These are phyloP conservation scores for Delia radicum DNA, from an alignment of 1,140 invertebrate species.

Conservation along the genomic window DNA sequence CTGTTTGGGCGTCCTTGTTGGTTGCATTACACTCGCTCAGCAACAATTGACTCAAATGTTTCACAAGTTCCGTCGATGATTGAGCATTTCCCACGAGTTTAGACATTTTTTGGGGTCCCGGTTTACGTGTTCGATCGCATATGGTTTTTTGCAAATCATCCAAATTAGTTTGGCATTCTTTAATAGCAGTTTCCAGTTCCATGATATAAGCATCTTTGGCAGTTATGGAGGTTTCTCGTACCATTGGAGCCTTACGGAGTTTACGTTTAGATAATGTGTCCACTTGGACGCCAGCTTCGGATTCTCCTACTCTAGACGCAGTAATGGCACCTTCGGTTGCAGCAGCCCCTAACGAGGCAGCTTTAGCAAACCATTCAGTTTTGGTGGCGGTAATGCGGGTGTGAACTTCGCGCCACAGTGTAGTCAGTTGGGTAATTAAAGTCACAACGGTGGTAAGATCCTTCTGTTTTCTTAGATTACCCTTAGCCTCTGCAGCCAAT, in stretches of 20 bases:
- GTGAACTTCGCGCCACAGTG: constrained; percentile 66
- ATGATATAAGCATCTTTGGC: constrained; percentile 77
- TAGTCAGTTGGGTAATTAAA: constrained; percentile 69
- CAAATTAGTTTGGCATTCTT: constrained; percentile 63
- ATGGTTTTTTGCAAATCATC: constrained; percentile 61
- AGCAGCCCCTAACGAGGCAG: constrained; percentile 33
- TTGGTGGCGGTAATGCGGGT: constrained; percentile 59
- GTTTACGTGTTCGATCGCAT: constrained; percentile 57
- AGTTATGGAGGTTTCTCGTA: constrained; percentile 66
- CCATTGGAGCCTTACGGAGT: constrained; percentile 47
- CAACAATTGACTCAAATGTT: constrained; percentile 73
- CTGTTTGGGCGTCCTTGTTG: constrained; percentile 65
- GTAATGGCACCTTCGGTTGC: constrained; percentile 64
- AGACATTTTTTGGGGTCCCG: constrained; percentile 60
- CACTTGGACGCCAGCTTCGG: constrained; percentile 75
- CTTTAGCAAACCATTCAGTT: constrained; percentile 53
- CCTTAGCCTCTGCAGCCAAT: constrained; percentile 63
- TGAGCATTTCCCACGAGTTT: constrained; percentile 71
- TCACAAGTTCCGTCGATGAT: constrained; percentile 73
- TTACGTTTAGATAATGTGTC: constrained; percentile 65
- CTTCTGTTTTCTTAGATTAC: constrained; percentile 57
- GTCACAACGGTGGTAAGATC: constrained; percentile 62
- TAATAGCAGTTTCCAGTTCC: constrained; percentile 69
- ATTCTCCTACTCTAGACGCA: constrained; percentile 73
- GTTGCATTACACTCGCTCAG: constrained; percentile 71